These are phyloP conservation scores for Hermodice carunculata DNA, from an alignment of 2,888 invertebrate species.

Conservation along the genomic window DNA sequence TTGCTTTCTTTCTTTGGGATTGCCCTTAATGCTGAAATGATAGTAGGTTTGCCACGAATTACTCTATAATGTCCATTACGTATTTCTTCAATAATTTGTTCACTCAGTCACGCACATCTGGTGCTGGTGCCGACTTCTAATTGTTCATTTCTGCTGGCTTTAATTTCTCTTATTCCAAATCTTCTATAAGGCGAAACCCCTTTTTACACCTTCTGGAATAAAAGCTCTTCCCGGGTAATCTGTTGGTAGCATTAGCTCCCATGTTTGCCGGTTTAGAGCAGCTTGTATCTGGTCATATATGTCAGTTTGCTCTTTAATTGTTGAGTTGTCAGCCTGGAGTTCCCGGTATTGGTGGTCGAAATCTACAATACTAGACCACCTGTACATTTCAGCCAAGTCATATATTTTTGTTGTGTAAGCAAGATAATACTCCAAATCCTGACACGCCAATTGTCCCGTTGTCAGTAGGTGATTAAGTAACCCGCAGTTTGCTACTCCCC, in stretches of 20 bases:
- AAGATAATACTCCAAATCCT: not conserved
- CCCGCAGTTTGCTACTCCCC: not conserved
- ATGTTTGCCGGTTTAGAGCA: no score
- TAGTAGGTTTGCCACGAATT: not conserved
- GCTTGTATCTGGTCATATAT: no score
- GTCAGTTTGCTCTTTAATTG: no score
- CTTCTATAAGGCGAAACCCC: no score
- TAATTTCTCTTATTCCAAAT: no score
- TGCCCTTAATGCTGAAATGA: slow-evolving; percentile 6
- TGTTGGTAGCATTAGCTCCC: no score
- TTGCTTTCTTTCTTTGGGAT: not conserved
- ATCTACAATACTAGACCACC: not conserved
- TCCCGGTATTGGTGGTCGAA: not conserved
- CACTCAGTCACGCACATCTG: no score
- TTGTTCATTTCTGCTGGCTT: no score
- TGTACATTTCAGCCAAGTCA: not conserved
- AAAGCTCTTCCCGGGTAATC: no score
- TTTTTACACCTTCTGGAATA: no score
- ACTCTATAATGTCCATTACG: slow-evolving; percentile 4
- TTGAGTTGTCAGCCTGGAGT: slow-evolving; percentile 1
- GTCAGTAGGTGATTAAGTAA: not conserved
- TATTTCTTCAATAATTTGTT: slow-evolving; percentile 12
- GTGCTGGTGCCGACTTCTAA: no score
- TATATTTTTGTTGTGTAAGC: not conserved
- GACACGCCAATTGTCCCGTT: not conserved